Base-by-base conservation (phyloP, 2,888 invertebrate species). In the Microchrysa polita region DNA sequence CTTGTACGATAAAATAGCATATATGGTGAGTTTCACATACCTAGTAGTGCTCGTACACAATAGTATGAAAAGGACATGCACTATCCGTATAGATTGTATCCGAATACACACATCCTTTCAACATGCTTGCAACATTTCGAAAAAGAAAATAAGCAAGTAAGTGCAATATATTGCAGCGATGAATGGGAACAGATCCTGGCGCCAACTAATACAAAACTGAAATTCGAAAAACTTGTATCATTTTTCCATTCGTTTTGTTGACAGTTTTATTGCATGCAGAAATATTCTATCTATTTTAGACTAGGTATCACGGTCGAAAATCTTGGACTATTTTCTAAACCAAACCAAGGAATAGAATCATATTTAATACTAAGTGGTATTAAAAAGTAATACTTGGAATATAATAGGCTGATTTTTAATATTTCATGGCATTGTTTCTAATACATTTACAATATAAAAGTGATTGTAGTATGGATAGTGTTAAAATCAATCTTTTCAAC, bases 191-290 rank as follows among this genome's bases (percentile, higher is more conserved):
- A 20, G 55, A 55, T 55, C 22, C 55, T 55, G 18, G 18, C n/a
- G 55, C 22, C 12, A 65, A 22, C 48, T 12, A 65, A 65, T 44
- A 48, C 34, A 48, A 22, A 63, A 63, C 42, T 23, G 44, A 65
- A 65, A 48, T 34, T 65, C 20, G 18, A 65, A 59, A 71, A 59
- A 57, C 42, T 63, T 61, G n/a, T 63, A 63, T 73, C 72, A 73
- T 73, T 73, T 73, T 73, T 73, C 72, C 53, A 61, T 73, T 63
- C 72, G 72, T 73, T 73, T 73, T 18, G 63, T 40, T 63, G 72
- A 73, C 72, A 63, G 61, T 48, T 73, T 63, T 63, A 73, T 73
- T 73, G 55, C 63, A 73, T 61, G 44, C 60, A 60, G 48, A 60
- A 72, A 60, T 23, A 44, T 44, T 72, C 52, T 59, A 60, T 23